Conservation (phyloP, 2,797 vertebrate species). For the Rhinoraja longicauda region DNA sequence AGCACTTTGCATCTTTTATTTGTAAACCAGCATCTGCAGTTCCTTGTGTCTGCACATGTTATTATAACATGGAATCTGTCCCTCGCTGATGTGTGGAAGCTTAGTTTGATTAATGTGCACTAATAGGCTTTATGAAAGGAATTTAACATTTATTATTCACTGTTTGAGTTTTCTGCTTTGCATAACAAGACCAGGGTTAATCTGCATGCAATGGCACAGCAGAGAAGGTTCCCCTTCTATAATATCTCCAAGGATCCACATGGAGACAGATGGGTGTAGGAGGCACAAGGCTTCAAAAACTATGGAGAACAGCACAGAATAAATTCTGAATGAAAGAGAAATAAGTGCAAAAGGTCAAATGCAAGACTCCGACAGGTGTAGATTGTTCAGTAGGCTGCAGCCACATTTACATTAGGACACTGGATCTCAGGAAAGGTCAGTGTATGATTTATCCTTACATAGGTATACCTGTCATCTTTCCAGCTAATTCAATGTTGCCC, state of each 20-base stretch:
- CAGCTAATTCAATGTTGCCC: not conserved
- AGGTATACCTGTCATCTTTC: not conserved
- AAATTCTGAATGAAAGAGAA: slow-evolving; percentile 52
- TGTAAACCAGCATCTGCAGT: no score
- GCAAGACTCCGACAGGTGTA: not conserved
- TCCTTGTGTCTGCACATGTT: not conserved
- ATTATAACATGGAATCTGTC: not conserved
- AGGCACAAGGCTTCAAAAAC: slow-evolving; percentile 56
- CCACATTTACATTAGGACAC: slow-evolving; percentile 29
- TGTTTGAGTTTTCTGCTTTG: not conserved
- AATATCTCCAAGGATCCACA: slow-evolving; percentile 45
- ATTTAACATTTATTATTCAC: not conserved
- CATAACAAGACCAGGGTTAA: not conserved
- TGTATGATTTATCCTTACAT: not conserved
- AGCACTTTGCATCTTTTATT: no score
- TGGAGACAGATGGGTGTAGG: slow-evolving; percentile 44
- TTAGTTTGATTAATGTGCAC: not conserved
- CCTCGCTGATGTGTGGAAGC: not conserved
- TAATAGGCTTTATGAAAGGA: not conserved
- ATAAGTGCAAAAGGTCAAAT: not conserved
- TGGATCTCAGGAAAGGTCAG: not conserved
- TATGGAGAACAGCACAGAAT: slow-evolving; percentile 47
- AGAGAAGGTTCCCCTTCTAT: not conserved
- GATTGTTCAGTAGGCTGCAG: not conserved
- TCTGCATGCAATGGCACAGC: not conserved